Evolutionary conservation across 2,888 invertebrate species (phyloP).

Genomic region (Ennomos quercinarius): DNA sequence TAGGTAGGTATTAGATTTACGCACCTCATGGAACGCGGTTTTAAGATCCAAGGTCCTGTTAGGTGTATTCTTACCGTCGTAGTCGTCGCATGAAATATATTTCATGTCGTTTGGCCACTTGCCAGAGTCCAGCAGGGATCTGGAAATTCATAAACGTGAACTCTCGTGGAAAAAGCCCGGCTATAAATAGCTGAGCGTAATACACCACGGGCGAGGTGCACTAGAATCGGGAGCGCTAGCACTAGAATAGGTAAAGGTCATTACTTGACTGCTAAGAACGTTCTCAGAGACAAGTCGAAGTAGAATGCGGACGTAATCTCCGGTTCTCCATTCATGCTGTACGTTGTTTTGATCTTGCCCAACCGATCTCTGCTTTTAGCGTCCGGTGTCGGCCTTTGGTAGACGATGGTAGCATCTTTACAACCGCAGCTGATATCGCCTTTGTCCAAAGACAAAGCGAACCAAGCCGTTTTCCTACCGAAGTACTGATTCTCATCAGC

Average conservation of each 20-base stretch:
- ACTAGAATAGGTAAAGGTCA: slow-evolving; percentile 66
- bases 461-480: slow-evolving; percentile 95
- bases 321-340: slow-evolving; percentile 89
- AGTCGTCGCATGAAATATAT: slow-evolving; percentile 92
- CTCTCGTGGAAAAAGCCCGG: slow-evolving; percentile 72
- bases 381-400: slow-evolving; percentile 89
- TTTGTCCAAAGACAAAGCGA: slow-evolving; percentile 91
- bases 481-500: slow-evolving; percentile 92
- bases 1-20: slow-evolving; percentile 43
- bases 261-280: slow-evolving; percentile 91
- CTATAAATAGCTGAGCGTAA: slow-evolving; percentile 70
- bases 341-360: slow-evolving; percentile 89
- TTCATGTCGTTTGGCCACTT: slow-evolving; percentile 90
- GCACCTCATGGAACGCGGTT: slow-evolving; percentile 88
- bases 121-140: slow-evolving; percentile 89
- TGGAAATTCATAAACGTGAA: slow-evolving; percentile 79
- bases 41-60: slow-evolving; percentile 89
- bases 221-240: slow-evolving; percentile 60
- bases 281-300: slow-evolving; percentile 92
- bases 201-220: slow-evolving; percentile 57
- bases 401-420: slow-evolving; percentile 91
- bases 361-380: slow-evolving; percentile 89
- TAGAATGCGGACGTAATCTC: slow-evolving; percentile 94
- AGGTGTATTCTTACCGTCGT: slow-evolving; percentile 91
- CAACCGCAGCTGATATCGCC: slow-evolving; percentile 91